Conservation (phyloP, 2,113 vertebrate species). For the Syrmaticus mikado region DNA sequence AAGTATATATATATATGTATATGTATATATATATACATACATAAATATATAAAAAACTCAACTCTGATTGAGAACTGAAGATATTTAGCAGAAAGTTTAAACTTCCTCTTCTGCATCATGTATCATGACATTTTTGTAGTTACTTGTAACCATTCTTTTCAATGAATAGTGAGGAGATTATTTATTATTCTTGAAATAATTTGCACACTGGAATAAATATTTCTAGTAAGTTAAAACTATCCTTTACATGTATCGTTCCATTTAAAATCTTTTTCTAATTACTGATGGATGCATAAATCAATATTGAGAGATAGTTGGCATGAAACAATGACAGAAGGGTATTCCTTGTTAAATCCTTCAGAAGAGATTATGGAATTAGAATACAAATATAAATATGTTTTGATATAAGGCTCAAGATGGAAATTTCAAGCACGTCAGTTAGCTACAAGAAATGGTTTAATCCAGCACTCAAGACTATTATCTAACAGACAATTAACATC, state of each 20-base stretch:
- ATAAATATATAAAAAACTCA: background rate
- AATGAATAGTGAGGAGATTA: background rate
- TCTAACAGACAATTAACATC: background rate
- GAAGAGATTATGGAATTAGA: background rate
- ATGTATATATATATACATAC: no score
- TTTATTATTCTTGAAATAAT: background rate
- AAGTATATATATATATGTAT: no score
- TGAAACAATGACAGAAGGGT: background rate
- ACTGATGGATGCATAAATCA: background rate
- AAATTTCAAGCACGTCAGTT: background rate
- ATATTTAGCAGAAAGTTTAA: background rate
- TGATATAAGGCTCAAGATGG: background rate
- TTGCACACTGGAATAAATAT: background rate
- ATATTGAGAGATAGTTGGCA: background rate
- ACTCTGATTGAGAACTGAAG: background rate
- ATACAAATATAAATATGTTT: background rate
- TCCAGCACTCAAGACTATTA: background rate
- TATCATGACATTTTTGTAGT: background rate
- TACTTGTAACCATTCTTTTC: background rate
- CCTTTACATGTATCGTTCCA: background rate
- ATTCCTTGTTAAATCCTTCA: background rate
- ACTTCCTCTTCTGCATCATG: background rate
- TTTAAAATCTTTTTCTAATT: background rate
- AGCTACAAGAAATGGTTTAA: background rate
- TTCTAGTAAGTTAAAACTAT: background rate